These are phyloP conservation scores for Sebastes nivosus DNA, from an alignment of 2,797 vertebrate genomes.

Conservation along the genomic window DNA sequence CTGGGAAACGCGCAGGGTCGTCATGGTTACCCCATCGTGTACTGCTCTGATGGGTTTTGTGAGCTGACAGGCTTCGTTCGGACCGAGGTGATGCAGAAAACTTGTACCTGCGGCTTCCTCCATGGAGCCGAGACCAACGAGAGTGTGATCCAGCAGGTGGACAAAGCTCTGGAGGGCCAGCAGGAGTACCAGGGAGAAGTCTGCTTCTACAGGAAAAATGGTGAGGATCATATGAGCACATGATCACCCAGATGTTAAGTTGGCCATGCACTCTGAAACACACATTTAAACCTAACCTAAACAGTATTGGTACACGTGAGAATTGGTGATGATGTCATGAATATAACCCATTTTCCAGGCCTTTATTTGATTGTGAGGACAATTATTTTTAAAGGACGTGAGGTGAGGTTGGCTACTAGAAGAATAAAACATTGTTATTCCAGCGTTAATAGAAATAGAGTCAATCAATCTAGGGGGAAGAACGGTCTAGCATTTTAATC, in stretches of 20 bases:
- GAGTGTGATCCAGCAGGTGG: constrained; percentile 84
- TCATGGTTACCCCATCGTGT: constrained; percentile 91
- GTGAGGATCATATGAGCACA: constrained; percentile 72
- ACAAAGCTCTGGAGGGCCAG: constrained; percentile 90
- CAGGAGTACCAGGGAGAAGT: constrained; percentile 92
- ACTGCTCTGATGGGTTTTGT: constrained; percentile 97
- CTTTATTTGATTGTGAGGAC: neutral
- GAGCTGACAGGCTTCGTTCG: constrained; percentile 92
- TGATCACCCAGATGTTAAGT: neutral
- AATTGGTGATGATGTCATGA: neutral
- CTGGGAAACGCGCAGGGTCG: constrained; percentile 92
- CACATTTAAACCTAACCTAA: neutral
- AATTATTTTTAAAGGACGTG: neutral
- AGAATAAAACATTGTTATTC: neutral
- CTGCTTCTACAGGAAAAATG: constrained; percentile 92
- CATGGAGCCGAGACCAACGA: constrained; percentile 90
- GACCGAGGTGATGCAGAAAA: constrained; percentile 97
- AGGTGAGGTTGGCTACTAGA: neutral
- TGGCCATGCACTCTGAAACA: neutral
- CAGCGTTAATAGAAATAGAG: constrained; percentile 1
- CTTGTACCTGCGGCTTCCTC: constrained; percentile 92
- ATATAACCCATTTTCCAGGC: neutral
- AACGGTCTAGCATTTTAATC: neutral
- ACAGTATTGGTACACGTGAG: neutral
- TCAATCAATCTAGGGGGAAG: neutral